phyloP scores from a whole-genome alignment of 2,113 vertebrate genomes.

The Raphicerus campestris region DNA sequence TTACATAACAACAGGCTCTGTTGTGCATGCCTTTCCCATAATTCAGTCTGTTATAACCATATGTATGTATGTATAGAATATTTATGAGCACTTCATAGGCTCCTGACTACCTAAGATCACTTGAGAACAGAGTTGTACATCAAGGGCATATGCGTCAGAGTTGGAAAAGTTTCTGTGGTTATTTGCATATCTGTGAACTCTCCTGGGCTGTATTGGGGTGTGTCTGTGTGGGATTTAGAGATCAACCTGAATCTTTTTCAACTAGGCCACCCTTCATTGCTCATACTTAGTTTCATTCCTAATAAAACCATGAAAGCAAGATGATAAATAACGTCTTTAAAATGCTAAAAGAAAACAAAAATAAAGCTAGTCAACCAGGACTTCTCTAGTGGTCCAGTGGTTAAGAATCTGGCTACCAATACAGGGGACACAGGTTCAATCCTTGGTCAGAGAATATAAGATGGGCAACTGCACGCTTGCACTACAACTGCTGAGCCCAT shows the following conservation, averaged over 20 bases:
- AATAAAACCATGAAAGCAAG: background rate
- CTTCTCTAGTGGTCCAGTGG: background rate
- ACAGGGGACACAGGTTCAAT: background rate
- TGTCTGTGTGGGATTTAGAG: background rate
- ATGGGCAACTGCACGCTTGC: background rate
- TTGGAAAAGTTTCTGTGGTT: background rate
- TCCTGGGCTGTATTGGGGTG: background rate
- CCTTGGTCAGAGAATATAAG: background rate
- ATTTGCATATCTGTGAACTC: background rate
- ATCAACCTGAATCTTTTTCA: background rate
- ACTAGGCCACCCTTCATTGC: background rate
- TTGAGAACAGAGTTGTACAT: background rate
- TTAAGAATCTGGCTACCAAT: background rate
- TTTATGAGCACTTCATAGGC: background rate
- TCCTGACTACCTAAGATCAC: background rate
- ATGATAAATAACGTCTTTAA: background rate
- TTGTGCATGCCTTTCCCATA: background rate
- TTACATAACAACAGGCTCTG: background rate
- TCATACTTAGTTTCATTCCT: background rate
- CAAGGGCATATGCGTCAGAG: background rate
- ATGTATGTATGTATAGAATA: background rate
- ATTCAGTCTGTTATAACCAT: background rate
- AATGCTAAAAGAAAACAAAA: background rate
- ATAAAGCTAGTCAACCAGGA: background rate
- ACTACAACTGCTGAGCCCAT: background rate